Evolutionary conservation across 2,797 vertebrate species (phyloP).

Genomic region (Alectoris magna): DNA sequence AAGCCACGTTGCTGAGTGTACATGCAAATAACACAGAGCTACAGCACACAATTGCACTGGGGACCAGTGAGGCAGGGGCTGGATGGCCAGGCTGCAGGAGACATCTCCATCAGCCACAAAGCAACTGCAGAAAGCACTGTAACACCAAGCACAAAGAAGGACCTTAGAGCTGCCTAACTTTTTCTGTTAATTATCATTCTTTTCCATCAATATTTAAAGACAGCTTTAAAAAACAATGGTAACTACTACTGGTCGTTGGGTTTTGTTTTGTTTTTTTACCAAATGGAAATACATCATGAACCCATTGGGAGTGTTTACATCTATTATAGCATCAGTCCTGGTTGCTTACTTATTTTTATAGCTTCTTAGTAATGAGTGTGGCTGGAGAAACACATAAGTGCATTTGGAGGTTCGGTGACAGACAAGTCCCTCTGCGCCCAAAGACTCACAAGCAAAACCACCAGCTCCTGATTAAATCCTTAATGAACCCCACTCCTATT

Average conservation of each 20-base stretch:
- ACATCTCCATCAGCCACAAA: slow-evolving; percentile 27
- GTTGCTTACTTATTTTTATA: neutral
- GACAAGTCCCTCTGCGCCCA: slow-evolving; percentile 4
- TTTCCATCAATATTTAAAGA: slow-evolving; percentile 20
- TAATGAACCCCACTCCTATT: slow-evolving; percentile 37
- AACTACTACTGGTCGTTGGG: neutral
- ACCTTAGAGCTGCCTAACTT: neutral
- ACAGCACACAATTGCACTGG: slow-evolving; percentile 23
- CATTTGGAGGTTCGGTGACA: neutral
- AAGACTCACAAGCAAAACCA: neutral
- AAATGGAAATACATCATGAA: neutral
- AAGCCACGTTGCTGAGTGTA: slow-evolving; percentile 6
- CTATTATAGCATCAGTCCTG: slow-evolving; percentile 3
- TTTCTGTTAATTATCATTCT: slow-evolving; percentile 2
- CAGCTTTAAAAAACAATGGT: neutral
- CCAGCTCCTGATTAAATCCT: slow-evolving; percentile 11
- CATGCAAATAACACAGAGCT: neutral
- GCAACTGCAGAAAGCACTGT: neutral
- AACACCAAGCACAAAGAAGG: neutral
- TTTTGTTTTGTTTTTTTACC: neutral
- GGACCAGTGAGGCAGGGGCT: neutral
- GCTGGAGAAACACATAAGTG: neutral
- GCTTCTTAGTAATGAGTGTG: neutral
- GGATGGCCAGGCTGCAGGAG: neutral
- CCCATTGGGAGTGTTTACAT: slow-evolving; percentile 11